phyloP scores from a whole-genome alignment of 2,888 invertebrate species.

The Hedya salicella region DNA sequence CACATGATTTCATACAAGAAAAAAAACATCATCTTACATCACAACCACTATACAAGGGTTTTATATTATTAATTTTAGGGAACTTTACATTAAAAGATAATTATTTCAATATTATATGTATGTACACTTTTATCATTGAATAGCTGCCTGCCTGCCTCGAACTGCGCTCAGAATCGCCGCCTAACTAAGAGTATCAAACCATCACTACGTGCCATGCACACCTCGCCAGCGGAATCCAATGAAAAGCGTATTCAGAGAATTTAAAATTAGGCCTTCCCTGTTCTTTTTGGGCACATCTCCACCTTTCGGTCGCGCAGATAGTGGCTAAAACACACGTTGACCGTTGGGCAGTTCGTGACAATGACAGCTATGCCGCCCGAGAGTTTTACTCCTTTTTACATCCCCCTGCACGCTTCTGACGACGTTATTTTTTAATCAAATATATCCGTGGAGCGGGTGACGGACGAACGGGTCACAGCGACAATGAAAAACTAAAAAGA shows the following conservation, averaged over 20 bases:
- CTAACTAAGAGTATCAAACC: constrained; percentile 17
- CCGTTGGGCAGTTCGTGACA: constrained; percentile 73
- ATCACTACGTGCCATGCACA: constrained; percentile 8
- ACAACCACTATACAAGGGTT: too few species aligned
- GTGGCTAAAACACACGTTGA: constrained; percentile 73
- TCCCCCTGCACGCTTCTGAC: constrained; percentile 73
- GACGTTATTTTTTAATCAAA: constrained; percentile 86
- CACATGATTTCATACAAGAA: too few species aligned
- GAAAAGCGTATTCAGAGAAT: constrained; percentile 41
- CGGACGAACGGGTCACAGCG: constrained; percentile 82
- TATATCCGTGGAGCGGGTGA: constrained; percentile 84
- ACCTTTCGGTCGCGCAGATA: constrained; percentile 71
- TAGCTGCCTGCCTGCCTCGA: background rate
- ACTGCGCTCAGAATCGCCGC: background rate
- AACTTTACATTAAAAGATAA: too few species aligned
- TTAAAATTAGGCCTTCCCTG: constrained; percentile 35
- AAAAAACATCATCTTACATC: too few species aligned
- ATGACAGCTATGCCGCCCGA: constrained; percentile 79
- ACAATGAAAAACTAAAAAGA: constrained; percentile 81
- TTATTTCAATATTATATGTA: too few species aligned
- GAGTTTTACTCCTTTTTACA: constrained; percentile 78
- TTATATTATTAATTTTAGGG: too few species aligned
- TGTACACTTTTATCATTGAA: too few species aligned
- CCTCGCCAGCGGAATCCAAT: constrained; percentile 23
- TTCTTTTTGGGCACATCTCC: constrained; percentile 49